phyloP scores from a whole-genome alignment of 2,113 vertebrate genomes.

The Poeciliopsis retropinna region DNA sequence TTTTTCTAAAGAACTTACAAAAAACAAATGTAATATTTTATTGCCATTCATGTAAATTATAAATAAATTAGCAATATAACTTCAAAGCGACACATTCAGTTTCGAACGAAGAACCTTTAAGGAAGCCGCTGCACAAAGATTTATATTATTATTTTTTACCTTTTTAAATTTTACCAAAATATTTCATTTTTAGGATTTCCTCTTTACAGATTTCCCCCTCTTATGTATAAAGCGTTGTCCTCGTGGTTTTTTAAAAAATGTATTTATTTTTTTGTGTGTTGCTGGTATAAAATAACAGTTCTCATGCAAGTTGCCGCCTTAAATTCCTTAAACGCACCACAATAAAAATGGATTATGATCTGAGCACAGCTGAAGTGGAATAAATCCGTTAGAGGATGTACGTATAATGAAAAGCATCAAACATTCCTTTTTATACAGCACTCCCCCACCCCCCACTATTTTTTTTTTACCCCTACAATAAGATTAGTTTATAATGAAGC shows the following conservation, averaged over 20 bases:
- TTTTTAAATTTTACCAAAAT: neutral
- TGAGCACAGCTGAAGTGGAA: slow-evolving; percentile 29
- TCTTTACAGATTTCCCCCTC: neutral
- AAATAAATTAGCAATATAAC: neutral
- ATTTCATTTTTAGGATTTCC: neutral
- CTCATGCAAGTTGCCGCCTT: neutral
- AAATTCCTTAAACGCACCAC: slow-evolving; percentile 24
- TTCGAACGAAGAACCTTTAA: neutral
- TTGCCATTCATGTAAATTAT: neutral
- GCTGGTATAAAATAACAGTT: slow-evolving; percentile 2
- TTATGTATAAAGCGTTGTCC: neutral
- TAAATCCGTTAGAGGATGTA: slow-evolving; percentile 35
- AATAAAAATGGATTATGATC: slow-evolving; percentile 42
- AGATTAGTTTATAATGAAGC: slow-evolving; percentile 80
- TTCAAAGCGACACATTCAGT: neutral
- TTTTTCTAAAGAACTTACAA: neutral
- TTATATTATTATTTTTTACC: neutral
- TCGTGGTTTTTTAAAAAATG: neutral
- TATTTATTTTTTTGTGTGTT: neutral
- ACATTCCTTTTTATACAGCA: slow-evolving; percentile 42
- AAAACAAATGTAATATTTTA: too few species aligned
- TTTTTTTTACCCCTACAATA: slow-evolving; percentile 62
- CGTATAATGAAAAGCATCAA: slow-evolving; percentile 46
- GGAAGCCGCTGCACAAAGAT: neutral
- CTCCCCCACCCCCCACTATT: neutral